These are phyloP conservation scores for Hystrix brachyura DNA, from an alignment of 2,113 vertebrate genomes.

Conservation along the genomic window DNA sequence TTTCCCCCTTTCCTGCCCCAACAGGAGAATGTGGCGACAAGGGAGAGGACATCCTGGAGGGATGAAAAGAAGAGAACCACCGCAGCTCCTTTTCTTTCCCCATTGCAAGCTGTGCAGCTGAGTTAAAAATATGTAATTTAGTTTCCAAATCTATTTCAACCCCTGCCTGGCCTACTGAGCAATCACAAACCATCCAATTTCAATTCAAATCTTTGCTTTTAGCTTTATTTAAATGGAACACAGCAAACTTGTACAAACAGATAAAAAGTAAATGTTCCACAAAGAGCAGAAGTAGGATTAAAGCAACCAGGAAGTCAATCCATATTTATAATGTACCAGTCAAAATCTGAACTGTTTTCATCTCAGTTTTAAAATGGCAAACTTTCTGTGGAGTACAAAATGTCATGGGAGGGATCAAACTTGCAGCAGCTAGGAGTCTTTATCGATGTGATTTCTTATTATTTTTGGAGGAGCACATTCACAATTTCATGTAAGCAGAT, in stretches of 20 bases:
- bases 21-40: constrained; percentile 45
- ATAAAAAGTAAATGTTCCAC: constrained; percentile 77
- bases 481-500: constrained; percentile 71
- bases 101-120: constrained; percentile 77
- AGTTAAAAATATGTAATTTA: constrained; percentile 84
- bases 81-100: constrained; percentile 70
- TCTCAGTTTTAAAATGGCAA: constrained; percentile 78
- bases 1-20: constrained; percentile 64
- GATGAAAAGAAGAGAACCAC: constrained; percentile 73
- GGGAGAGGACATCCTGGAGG: constrained; percentile 65
- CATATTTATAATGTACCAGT: constrained; percentile 72
- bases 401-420: constrained; percentile 46
- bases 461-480: constrained; percentile 66
- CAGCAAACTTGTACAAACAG: constrained; percentile 80
- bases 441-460: constrained; percentile 73
- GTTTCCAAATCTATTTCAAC: constrained; percentile 84
- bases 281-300: constrained; percentile 77
- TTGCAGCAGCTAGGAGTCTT: constrained; percentile 58
- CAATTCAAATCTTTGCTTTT: constrained; percentile 83
- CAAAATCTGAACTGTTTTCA: constrained; percentile 73
- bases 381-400: constrained; percentile 61
- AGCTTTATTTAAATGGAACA: constrained; percentile 82
- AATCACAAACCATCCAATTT: constrained; percentile 79
- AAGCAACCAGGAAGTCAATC: constrained; percentile 74
- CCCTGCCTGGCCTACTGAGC: constrained; percentile 82